Base-by-base conservation (phyloP, 2,113 vertebrate genomes). In the Mirounga angustirostris region DNA sequence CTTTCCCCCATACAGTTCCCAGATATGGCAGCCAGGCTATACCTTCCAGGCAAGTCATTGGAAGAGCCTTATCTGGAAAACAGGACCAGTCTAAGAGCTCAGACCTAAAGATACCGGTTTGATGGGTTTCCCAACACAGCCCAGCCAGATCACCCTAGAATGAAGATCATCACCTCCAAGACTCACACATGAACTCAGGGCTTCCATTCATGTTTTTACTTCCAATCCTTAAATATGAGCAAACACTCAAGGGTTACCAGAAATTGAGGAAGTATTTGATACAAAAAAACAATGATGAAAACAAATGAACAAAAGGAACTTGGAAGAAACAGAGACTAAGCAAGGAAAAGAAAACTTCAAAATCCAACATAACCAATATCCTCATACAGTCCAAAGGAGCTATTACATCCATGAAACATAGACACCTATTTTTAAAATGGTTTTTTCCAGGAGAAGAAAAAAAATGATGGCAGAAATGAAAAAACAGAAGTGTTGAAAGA, bases 301-400 rank as follows among this genome's bases (percentile, higher is more conserved):
- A 33, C 54, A 82, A 94, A 56, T 40, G 65, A 74, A 46, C 18
- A 46, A 79, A 94, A 93, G 22, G 50, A 87, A 81, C 3, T 58
- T 69, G 50, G 28, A 74, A 14, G 54, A 76, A 95, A 93, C 43
- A 56, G 43, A 92, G n/a, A 50, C 33, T 74, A 59, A 65, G 33
- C 8, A 74, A 21, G 36, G 46, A 90, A n/a, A 85, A 90, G 33
- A 87, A 95, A 95, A 95, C 9, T 73, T 65, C 26, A 97, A 91
- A 67, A 90, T 59, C 50, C n/a, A 90, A 65, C 54, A 89, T 73
- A 84, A 84, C 30, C 84, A 85, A 67, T 86, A 84, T 50, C 69
- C 1, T 89, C 54, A 84, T 54, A 33, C 9, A 46, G 46, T 89
- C 33, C 73, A 89, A 96, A 89, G 71, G 5, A 95, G 30, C 30